These are phyloP conservation scores for Dryas iulia DNA, from an alignment of 1,140 invertebrate species.

Conservation along the genomic window DNA sequence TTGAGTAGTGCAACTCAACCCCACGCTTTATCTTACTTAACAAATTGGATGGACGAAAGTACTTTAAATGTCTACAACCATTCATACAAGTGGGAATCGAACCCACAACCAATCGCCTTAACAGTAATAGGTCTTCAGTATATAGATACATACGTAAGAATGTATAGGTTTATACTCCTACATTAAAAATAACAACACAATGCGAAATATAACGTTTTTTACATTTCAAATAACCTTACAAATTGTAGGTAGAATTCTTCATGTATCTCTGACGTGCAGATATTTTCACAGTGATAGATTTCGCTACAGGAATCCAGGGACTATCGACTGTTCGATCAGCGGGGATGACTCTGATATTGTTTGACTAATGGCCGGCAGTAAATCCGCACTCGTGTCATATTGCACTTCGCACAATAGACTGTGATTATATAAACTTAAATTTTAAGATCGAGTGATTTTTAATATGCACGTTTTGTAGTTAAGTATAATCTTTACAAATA, in stretches of 20 bases:
- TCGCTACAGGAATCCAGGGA: conserved; percentile 33
- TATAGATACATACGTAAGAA: no score
- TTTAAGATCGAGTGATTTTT: not conserved
- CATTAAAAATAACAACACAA: not conserved
- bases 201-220: not conserved
- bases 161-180: no score
- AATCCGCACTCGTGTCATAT: conserved; percentile 52
- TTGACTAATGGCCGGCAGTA: conserved; percentile 57
- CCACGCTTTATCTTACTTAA: not conserved
- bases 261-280: conserved; percentile 16
- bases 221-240: not conserved
- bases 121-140: no score
- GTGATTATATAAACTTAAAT: conserved; percentile 28
- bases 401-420: conserved; percentile 49
- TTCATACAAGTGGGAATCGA: not conserved
- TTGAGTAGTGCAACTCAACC: not conserved
- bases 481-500: no score
- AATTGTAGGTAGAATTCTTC: not conserved
- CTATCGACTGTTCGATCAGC: conserved; percentile 39
- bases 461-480: conserved; percentile 12
- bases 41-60: not conserved
- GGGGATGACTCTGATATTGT: conserved; percentile 51
- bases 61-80: not conserved
- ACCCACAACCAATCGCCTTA: not conserved
- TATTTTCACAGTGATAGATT: conserved; percentile 34